Evolutionary conservation across 2,113 vertebrate species (phyloP).

Genomic region (Cynocephalus volans): DNA sequence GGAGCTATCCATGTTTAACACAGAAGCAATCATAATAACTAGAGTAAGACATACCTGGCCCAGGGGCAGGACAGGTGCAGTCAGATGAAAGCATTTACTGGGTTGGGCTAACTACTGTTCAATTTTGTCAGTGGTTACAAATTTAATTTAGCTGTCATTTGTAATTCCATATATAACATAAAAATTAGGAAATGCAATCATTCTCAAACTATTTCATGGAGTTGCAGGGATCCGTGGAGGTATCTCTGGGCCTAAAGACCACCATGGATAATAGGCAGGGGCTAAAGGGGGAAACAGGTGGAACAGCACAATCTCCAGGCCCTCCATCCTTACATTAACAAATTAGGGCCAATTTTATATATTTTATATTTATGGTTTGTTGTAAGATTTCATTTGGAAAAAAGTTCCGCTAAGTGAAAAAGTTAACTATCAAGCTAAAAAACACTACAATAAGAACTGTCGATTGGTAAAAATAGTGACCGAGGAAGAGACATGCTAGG

Average conservation of each 20-base stretch:
- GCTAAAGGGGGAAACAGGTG: neutral
- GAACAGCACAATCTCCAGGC: neutral
- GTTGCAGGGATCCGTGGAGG: neutral
- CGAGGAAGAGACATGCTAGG: neutral
- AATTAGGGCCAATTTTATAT: neutral
- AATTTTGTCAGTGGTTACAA: neutral
- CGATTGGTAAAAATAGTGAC: neutral
- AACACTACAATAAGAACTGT: conserved; percentile 18
- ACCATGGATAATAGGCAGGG: neutral
- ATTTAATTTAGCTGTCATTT: neutral
- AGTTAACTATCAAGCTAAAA: conserved; percentile 35
- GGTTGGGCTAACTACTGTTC: neutral
- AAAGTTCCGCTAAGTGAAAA: neutral
- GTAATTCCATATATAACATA: neutral
- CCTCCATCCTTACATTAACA: neutral
- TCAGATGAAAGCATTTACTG: neutral
- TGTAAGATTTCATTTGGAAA: conserved; percentile 45
- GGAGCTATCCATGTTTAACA: neutral
- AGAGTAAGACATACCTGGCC: neutral
- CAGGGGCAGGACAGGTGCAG: fast-evolving
- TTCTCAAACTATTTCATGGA: neutral
- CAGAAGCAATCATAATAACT: neutral
- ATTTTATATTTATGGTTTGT: neutral
- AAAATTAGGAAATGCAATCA: neutral
- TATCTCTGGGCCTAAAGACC: neutral